Evolutionary conservation across 1,140 invertebrate species (phyloP), one percentile per base, ranked within the genome.

Genomic region (Sycobia sp.): DNA sequence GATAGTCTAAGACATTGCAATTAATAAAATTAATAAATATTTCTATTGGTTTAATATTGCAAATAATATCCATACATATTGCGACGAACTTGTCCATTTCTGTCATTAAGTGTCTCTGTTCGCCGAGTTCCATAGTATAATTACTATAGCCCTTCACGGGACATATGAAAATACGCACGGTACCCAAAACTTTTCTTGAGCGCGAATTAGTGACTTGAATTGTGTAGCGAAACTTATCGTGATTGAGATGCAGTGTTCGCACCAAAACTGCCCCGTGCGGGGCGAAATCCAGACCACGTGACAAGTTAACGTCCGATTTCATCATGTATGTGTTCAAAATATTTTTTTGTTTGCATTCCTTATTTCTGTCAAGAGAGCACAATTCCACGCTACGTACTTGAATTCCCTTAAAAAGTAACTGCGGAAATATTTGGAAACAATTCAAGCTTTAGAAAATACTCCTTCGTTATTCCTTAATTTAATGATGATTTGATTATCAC

Each of bases 81-180:
- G 23, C 9, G 2, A 50, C 54, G 5, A 65, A 65, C 22, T 91
- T 91, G 76, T 92, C 91, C 78, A 92, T 78, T 70, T 93, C 91
- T 32, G 92, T 86, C 86, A 91, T 90, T 25, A 91, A 76, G 2
- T 82, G 71, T 22, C 88, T 83, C 73, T 92, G 89, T 22, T 90
- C 86, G 0, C 85, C 79, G 70, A 90, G 86, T 11, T 77, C 57
- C 72, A 90, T 85, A 3, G 82, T 83, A 8, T 85, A 76, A 1
- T 88, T 88, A 18, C 85, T 79, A 71, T 92, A 91, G 67, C 92
- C 89, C 14, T 79, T 71, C 55, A 84, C 87, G 0, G 91, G 90
- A 0, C 86, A 89, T 57, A 92, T 76, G 81, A 91, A 94, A 66
- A 93, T 89, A n/a, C 91, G 84, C 4, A 89, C 86, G 0, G 90